phyloP scores from a whole-genome alignment of 2,888 invertebrate genomes.

The Orchesellides sinensis region DNA sequence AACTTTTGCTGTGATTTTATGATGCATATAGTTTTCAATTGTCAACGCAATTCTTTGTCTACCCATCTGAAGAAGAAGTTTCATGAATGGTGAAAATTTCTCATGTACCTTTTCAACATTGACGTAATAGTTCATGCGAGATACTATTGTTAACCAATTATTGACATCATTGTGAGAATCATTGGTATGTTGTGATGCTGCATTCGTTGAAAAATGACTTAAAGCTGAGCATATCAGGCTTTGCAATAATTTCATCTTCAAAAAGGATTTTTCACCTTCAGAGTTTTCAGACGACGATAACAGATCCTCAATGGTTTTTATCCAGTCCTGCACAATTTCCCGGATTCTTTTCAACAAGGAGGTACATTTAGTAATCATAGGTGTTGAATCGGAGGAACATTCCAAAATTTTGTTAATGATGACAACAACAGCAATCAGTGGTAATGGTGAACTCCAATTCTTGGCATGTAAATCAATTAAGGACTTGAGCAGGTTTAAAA shows the following conservation, averaged over 20 bases:
- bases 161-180: constrained; percentile 20
- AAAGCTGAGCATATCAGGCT: constrained; percentile 17
- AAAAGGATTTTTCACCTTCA: constrained; percentile 25
- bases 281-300: neutral
- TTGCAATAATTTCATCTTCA: neutral
- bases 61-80: neutral
- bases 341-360: constrained; percentile 8
- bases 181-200: neutral
- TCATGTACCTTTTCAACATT: neutral
- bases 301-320: neutral
- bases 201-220: constrained; percentile 23
- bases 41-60: too few species aligned
- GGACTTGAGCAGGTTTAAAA: constrained; percentile 24
- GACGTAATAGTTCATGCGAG: neutral
- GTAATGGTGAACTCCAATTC: constrained; percentile 38
- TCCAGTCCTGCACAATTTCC: neutral
- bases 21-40: too few species aligned
- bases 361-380: too few species aligned
- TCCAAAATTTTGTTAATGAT: constrained; percentile 39
- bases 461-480: constrained; percentile 10
- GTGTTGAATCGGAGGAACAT: too few species aligned
- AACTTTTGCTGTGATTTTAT: too few species aligned
- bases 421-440: constrained; percentile 16
- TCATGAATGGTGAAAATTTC: neutral
- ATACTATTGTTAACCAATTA: constrained; percentile 25